Percentiles rank a stretch among this genome's conserved stretches.
phyloP scores from a whole-genome alignment of 2,888 invertebrate species.

The Sesia apiformis region DNA sequence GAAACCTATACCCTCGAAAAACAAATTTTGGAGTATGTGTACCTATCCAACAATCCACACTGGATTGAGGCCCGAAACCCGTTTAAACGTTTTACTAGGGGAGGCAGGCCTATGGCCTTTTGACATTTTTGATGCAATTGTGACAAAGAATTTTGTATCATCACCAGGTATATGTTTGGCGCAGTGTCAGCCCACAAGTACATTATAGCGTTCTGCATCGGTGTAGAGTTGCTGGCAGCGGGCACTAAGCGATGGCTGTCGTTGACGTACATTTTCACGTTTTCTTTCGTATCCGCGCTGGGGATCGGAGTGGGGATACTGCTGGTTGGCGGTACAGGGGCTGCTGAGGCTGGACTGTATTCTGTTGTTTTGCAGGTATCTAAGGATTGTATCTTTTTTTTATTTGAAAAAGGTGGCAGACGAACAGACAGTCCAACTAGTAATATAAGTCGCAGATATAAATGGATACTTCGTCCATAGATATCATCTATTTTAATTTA shows the following conservation, averaged over 20 bases:
- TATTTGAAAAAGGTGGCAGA: no score
- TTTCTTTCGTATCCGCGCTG: constrained; percentile 86
- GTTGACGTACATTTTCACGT: constrained; percentile 81
- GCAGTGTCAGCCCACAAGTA: constrained; percentile 91
- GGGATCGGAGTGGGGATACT: constrained; percentile 85
- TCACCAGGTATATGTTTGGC: constrained; percentile 83
- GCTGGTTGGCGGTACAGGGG: constrained; percentile 74
- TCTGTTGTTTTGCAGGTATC: constrained; percentile 83
- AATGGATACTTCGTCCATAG: no score
- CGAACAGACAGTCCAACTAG: no score
- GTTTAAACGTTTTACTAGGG: no score
- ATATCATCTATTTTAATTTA: no score
- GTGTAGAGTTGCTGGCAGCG: constrained; percentile 84
- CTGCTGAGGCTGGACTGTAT: constrained; percentile 75
- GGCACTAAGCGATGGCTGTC: constrained; percentile 77
- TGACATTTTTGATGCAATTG: no score
- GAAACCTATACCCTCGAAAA: no score
- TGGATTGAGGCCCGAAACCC: no score
- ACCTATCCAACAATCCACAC: not conserved
- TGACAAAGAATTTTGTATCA: not conserved
- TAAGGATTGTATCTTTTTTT: no score
- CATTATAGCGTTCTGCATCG: constrained; percentile 91
- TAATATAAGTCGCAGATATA: no score
- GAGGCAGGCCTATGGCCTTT: no score
- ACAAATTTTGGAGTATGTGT: not conserved